Conservation (phyloP, 2,888 invertebrate species). For the Drosophila melanosoma region DNA sequence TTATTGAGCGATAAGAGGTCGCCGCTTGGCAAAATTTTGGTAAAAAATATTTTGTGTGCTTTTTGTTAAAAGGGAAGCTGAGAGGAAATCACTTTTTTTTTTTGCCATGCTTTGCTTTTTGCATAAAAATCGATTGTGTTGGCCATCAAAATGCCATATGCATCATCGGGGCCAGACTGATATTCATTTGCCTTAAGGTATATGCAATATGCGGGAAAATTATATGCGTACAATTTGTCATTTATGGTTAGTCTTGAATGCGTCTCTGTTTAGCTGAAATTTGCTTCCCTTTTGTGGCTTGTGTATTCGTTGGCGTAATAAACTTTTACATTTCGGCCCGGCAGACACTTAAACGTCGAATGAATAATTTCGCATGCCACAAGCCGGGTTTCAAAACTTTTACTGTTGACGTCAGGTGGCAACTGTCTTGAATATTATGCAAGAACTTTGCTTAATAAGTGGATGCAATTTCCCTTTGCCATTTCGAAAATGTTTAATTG, state of each 20-base stretch:
- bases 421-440: slow-evolving; percentile 43
- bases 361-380: slow-evolving; percentile 76
- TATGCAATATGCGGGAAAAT: slow-evolving; percentile 50
- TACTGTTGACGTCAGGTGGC: slow-evolving; percentile 47
- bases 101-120: slow-evolving; percentile 21
- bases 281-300: slow-evolving; percentile 55
- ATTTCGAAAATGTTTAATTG: slow-evolving; percentile 48
- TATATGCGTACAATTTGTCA: slow-evolving; percentile 62
- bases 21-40: slow-evolving; percentile 21
- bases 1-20: slow-evolving; percentile 54
- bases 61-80: slow-evolving; percentile 6
- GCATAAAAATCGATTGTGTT: slow-evolving; percentile 65
- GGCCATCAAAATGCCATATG: slow-evolving; percentile 71
- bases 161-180: slow-evolving; percentile 40
- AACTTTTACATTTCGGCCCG: slow-evolving; percentile 71
- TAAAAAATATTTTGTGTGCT: slow-evolving; percentile 19
- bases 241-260: slow-evolving; percentile 31
- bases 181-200: slow-evolving; percentile 60
- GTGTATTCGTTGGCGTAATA: slow-evolving; percentile 58
- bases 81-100: slow-evolving; percentile 68
- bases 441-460: slow-evolving; percentile 56
- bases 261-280: slow-evolving; percentile 32
- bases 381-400: slow-evolving; percentile 59
- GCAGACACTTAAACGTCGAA: slow-evolving; percentile 76
- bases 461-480: slow-evolving; percentile 44